These are phyloP conservation scores for Platysteira castanea DNA, from an alignment of 2,113 vertebrate genomes.

Conservation along the genomic window DNA sequence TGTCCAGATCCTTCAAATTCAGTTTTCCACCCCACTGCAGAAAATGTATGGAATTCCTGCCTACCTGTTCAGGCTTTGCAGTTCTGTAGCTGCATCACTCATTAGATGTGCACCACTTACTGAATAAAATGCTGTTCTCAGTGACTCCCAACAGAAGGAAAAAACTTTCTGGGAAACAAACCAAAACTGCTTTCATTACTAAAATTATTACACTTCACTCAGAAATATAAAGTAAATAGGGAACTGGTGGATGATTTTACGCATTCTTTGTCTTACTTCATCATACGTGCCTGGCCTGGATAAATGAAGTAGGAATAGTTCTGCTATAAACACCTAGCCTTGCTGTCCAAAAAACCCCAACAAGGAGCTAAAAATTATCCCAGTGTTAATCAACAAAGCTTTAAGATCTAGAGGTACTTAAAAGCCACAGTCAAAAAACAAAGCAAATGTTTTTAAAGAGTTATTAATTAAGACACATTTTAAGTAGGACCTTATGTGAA, in stretches of 20 bases:
- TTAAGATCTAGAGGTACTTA: background rate
- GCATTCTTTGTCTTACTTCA: slow-evolving; percentile 1
- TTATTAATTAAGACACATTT: background rate
- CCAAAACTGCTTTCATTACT: background rate
- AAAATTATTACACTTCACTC: background rate
- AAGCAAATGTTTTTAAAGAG: background rate
- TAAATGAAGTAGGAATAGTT: background rate
- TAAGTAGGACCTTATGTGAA: background rate
- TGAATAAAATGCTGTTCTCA: background rate
- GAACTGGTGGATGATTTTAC: background rate
- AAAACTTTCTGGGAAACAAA: slow-evolving; percentile 19
- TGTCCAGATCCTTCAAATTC: background rate
- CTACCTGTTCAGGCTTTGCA: background rate
- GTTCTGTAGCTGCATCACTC: background rate
- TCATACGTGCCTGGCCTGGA: background rate
- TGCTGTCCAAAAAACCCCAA: accelerated
- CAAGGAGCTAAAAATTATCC: background rate
- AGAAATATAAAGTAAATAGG: slow-evolving; percentile 13
- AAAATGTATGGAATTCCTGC: background rate
- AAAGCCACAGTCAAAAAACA: background rate
- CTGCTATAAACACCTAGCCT: background rate
- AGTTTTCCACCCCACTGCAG: background rate
- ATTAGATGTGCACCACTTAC: background rate
- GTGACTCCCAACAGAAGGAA: background rate
- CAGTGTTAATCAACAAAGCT: background rate